Percentiles rank a stretch among this genome's conserved stretches.
These are phyloP conservation scores for Benitochromis conjunctus DNA, from an alignment of 2,113 vertebrate genomes.

Conservation along the genomic window DNA sequence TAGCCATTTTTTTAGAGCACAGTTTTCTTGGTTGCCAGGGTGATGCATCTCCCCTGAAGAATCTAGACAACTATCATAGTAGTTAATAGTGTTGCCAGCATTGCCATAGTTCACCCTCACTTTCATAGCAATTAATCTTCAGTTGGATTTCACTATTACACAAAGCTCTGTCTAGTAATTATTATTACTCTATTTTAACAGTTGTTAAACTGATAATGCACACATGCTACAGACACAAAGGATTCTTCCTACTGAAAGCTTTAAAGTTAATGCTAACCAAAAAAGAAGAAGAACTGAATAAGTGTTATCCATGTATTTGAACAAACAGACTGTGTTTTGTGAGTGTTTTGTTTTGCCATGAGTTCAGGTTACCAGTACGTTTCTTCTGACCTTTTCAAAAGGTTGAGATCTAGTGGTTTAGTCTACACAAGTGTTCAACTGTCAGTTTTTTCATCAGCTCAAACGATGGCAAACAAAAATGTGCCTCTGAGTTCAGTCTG, in stretches of 20 bases:
- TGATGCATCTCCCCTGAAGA: background rate
- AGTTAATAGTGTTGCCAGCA: too few relatives aligned
- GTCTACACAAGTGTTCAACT: background rate
- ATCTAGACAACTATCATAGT: background rate
- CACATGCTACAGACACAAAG: background rate
- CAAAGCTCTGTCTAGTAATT: background rate
- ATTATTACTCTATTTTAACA: background rate
- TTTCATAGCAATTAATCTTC: background rate
- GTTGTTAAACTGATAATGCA: background rate
- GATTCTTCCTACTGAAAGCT: fast-evolving
- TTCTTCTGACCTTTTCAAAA: background rate
- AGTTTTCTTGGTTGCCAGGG: background rate
- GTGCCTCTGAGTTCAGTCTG: too few relatives aligned
- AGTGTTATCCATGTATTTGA: background rate
- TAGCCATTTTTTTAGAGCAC: background rate
- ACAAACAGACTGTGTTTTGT: background rate
- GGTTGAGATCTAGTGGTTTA: background rate
- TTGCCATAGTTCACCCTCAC: background rate
- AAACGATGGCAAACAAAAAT: background rate
- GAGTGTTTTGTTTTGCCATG: background rate
- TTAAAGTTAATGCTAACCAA: background rate
- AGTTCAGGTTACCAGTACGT: background rate
- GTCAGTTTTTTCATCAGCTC: background rate
- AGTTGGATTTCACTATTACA: background rate
- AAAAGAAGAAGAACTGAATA: background rate